phyloP scores from a whole-genome alignment of 2,797 vertebrate species.

The Propithecus perrieri region DNA sequence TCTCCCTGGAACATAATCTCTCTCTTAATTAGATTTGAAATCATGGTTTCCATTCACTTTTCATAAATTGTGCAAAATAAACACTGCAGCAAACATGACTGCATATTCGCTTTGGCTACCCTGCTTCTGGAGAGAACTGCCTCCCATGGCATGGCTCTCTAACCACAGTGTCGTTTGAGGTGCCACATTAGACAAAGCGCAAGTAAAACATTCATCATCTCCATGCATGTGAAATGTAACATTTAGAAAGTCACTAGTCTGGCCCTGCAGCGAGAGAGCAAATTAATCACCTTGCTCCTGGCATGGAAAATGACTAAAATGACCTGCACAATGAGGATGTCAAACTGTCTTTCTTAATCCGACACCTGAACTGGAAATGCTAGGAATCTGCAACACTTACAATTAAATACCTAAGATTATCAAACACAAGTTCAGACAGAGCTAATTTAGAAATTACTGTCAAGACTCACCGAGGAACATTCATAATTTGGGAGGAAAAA shows the following conservation, averaged over 20 bases:
- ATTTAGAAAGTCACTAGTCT: neutral
- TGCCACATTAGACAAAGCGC: neutral
- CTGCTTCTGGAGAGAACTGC: neutral
- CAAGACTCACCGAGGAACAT: slow-evolving; percentile 27
- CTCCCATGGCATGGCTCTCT: neutral
- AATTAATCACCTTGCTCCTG: slow-evolving; percentile 47
- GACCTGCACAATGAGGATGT: neutral
- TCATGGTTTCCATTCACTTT: neutral
- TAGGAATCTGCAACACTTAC: slow-evolving; percentile 52
- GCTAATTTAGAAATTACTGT: slow-evolving; percentile 69
- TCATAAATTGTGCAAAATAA: neutral
- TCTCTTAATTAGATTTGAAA: neutral
- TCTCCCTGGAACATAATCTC: neutral
- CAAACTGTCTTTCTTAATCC: slow-evolving; percentile 43
- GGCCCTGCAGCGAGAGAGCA: neutral
- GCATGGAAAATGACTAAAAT: neutral
- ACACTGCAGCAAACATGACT: neutral
- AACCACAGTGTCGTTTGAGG: neutral
- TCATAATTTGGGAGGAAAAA: slow-evolving; percentile 11
- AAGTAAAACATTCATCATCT: neutral
- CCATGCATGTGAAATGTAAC: neutral
- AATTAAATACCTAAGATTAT: slow-evolving; percentile 50
- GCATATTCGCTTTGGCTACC: neutral
- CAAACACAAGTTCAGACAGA: slow-evolving; percentile 65
- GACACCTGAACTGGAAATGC: slow-evolving; percentile 56